These are phyloP conservation scores for Sardina pilchardus DNA, from an alignment of 2,113 vertebrate genomes.

Conservation along the genomic window DNA sequence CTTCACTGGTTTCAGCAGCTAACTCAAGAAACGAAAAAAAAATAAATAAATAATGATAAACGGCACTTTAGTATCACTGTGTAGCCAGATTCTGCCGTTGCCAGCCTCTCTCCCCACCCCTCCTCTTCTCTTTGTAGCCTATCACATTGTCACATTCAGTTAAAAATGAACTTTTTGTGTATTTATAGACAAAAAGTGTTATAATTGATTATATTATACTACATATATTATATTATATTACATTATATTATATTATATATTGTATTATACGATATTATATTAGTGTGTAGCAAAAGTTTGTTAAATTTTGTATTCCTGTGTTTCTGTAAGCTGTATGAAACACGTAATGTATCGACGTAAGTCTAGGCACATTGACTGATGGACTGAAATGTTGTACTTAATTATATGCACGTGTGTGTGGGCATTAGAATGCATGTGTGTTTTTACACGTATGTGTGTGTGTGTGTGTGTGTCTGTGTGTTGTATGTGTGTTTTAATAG, in stretches of 20 bases:
- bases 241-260: not conserved
- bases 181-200: not conserved
- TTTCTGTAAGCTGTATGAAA: slow-evolving; percentile 17
- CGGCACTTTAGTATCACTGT: slow-evolving; percentile 1
- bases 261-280: not conserved
- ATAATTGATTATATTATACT: not conserved
- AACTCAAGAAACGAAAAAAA: slow-evolving; percentile 1
- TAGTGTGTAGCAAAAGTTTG: not conserved
- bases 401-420: slow-evolving; percentile 7
- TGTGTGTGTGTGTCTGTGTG: not conserved
- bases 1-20: slow-evolving; percentile 29
- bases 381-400: not conserved
- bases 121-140: not conserved
- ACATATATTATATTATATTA: not conserved
- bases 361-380: slow-evolving; percentile 10
- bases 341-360: not conserved
- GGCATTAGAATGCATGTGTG: slow-evolving; percentile 13
- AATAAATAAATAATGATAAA: too few species aligned
- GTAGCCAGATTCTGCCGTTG: not conserved
- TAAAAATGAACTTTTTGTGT: not conserved
- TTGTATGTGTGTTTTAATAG: not conserved
- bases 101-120: not conserved
- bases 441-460: slow-evolving; percentile 11
- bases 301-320: slow-evolving; percentile 12
- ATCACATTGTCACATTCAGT: not conserved